Conservation (phyloP, 2,888 invertebrate genomes). For the Stenodema calcarata region DNA sequence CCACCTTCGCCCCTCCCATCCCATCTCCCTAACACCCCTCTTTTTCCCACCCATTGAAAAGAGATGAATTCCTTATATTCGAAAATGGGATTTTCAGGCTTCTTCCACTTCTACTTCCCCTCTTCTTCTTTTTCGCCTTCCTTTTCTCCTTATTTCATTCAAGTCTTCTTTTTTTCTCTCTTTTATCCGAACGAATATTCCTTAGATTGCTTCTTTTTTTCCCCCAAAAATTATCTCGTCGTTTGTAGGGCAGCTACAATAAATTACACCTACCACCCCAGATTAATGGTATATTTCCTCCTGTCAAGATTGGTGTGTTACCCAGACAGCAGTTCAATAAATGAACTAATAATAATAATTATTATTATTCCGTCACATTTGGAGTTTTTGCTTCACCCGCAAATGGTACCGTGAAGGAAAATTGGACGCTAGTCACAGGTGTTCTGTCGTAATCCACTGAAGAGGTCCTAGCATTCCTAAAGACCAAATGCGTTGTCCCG, state of each 20-base stretch:
- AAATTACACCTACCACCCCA: not conserved
- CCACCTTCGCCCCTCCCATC: not conserved
- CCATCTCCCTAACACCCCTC: not conserved
- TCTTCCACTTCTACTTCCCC: not conserved
- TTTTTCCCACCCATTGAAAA: slow-evolving; percentile 2
- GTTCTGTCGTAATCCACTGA: too few relatives aligned
- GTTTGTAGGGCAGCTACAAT: not conserved
- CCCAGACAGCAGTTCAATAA: not conserved
- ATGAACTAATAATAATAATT: too few relatives aligned
- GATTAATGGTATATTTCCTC: not conserved
- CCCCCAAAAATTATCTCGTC: not conserved
- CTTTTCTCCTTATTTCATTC: not conserved
- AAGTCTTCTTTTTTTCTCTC: not conserved
- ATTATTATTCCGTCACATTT: too few relatives aligned
- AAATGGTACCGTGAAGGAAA: too few relatives aligned
- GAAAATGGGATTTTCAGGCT: slow-evolving; percentile 31
- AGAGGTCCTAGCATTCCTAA: too few relatives aligned
- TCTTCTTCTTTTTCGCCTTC: not conserved
- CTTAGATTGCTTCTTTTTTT: not conserved
- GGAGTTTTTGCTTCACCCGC: too few relatives aligned
- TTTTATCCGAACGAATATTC: not conserved
- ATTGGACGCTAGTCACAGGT: too few relatives aligned
- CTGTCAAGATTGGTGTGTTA: not conserved
- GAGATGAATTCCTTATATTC: slow-evolving; percentile 41
- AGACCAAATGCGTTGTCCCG: too few relatives aligned